Conservation (phyloP, 2,888 invertebrate genomes). For the Stenoptilia bipunctidactyla region DNA sequence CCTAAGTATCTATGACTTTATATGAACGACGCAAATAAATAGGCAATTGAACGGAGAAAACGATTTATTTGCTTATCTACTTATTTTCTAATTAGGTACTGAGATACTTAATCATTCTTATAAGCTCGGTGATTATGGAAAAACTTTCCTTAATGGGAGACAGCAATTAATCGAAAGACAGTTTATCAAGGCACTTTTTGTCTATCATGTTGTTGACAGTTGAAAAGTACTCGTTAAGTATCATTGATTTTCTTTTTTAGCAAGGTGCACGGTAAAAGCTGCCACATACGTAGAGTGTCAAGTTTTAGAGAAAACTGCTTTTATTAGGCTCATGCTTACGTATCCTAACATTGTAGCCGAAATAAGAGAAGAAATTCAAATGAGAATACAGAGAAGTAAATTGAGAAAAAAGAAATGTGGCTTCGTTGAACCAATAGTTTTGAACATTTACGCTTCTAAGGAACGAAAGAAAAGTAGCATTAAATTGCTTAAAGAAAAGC, state of each 20-base stretch:
- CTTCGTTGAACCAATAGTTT: conserved; percentile 24
- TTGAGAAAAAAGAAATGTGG: conserved; percentile 28
- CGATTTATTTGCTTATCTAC: too few relatives aligned
- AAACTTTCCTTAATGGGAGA: not conserved
- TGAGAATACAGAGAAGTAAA: conserved; percentile 35
- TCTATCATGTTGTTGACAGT: conserved; percentile 6
- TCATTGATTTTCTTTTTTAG: too few relatives aligned
- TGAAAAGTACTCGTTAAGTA: too few relatives aligned
- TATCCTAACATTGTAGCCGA: conserved; percentile 50
- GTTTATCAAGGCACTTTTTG: conserved; percentile 3
- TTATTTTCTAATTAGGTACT: too few relatives aligned
- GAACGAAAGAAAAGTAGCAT: conserved; percentile 57
- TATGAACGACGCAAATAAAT: too few relatives aligned
- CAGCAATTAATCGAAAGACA: not conserved
- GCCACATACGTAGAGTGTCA: conserved; percentile 66
- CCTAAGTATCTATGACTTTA: too few relatives aligned
- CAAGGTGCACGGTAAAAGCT: conserved; percentile 64
- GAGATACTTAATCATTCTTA: too few relatives aligned
- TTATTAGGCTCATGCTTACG: conserved; percentile 55
- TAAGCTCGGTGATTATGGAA: not conserved
- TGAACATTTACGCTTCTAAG: conserved; percentile 59
- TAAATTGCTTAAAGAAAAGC: conserved; percentile 58
- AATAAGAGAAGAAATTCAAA: conserved; percentile 38
- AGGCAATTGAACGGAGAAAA: too few relatives aligned
- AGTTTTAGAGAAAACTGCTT: conserved; percentile 59